Conservation (phyloP, 1,140 invertebrate genomes). For the Drosophila burlai region DNA sequence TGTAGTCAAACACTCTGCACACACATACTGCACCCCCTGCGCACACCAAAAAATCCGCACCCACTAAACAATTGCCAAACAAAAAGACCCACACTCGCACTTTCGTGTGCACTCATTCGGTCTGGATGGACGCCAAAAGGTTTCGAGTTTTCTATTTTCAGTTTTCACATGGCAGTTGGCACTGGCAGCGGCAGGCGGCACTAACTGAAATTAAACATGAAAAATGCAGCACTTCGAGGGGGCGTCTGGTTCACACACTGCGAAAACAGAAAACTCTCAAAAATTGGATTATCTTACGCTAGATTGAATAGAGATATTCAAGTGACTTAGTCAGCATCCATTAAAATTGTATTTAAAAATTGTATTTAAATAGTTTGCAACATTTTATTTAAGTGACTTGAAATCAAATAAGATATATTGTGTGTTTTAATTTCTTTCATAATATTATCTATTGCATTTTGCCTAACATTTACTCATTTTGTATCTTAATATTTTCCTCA, state of each 20-base stretch:
- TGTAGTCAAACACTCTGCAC: slow-evolving; percentile 25
- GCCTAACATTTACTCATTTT: background rate
- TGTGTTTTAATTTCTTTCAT: background rate
- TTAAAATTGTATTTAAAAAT: background rate
- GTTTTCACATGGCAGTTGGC: slow-evolving; percentile 30
- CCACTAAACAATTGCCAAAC: slow-evolving; percentile 46
- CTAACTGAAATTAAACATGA: slow-evolving; percentile 83
- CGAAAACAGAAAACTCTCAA: background rate
- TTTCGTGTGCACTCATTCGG: slow-evolving; percentile 13
- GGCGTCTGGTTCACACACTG: slow-evolving; percentile 6
- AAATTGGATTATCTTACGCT: background rate
- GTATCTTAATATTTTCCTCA: background rate
- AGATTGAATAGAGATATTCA: background rate
- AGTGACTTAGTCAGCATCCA: background rate
- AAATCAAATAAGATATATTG: background rate
- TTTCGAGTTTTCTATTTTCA: slow-evolving; percentile 34
- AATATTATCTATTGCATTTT: background rate
- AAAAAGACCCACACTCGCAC: slow-evolving; percentile 18
- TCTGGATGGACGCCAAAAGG: slow-evolving; percentile 57
- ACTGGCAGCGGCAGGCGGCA: slow-evolving; percentile 35
- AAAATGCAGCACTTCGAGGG: slow-evolving; percentile 64
- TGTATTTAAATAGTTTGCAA: background rate
- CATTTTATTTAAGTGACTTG: background rate
- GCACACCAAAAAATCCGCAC: slow-evolving; percentile 13
- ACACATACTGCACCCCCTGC: background rate